Evolutionary conservation across 2,888 invertebrate species (phyloP).

Genomic region (Mythimna vitellina): DNA sequence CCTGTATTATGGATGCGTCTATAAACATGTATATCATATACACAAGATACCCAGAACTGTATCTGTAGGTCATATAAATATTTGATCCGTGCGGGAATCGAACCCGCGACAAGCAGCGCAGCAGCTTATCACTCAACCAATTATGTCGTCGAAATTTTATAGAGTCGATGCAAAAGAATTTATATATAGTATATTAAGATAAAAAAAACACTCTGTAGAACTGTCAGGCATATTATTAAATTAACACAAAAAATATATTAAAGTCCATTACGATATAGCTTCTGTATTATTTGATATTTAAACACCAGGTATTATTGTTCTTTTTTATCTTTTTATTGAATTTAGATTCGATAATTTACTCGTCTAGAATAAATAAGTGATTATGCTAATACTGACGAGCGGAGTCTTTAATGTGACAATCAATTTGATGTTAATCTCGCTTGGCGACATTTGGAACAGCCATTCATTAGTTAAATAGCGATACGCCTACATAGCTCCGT

Average conservation of each 20-base stretch:
- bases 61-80: too few relatives aligned
- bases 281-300: conserved; percentile 43
- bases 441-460: conserved; percentile 13
- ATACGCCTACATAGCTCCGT: not conserved
- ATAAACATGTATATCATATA: too few relatives aligned
- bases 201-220: not conserved
- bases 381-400: conserved; percentile 44
- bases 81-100: too few relatives aligned
- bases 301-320: conserved; percentile 35
- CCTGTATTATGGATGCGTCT: too few relatives aligned
- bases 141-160: conserved; percentile 1
- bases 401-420: conserved; percentile 37
- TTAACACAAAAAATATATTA: conserved; percentile 18
- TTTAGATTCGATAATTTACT: conserved; percentile 32
- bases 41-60: too few relatives aligned
- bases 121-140: too few relatives aligned
- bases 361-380: conserved; percentile 33
- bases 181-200: not conserved
- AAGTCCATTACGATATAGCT: conserved; percentile 17
- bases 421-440: conserved; percentile 42
- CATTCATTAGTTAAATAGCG: conserved; percentile 35
- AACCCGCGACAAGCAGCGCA: too few relatives aligned
- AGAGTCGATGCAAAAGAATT: not conserved
- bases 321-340: conserved; percentile 43
- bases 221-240: conserved; percentile 1